A percentile compares a stretch with the other conserved stretches of the same genome.
Conservation (phyloP, 2,888 invertebrate genomes). For the Arctia plantaginis region DNA sequence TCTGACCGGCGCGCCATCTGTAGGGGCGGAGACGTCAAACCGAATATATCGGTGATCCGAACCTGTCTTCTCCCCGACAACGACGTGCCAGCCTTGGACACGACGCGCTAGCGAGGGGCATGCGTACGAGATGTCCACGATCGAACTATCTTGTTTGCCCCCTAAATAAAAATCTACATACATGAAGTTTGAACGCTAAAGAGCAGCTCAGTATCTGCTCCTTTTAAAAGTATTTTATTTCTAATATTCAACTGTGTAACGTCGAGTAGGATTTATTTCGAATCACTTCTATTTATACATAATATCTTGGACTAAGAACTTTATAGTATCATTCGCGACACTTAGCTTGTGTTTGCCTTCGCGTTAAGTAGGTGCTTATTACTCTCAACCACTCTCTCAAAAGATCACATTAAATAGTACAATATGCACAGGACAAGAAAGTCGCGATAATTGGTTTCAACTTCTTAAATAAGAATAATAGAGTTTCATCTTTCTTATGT, state of each 20-base stretch:
- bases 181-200: too few relatives aligned
- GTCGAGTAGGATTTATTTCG: not conserved
- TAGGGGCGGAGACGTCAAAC: too few relatives aligned
- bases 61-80: too few relatives aligned
- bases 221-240: not conserved
- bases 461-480: not conserved
- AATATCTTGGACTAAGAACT: not conserved
- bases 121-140: too few relatives aligned
- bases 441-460: not conserved
- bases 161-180: too few relatives aligned
- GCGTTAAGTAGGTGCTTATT: not conserved
- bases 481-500: not conserved
- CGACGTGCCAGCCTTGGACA: too few relatives aligned
- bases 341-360: not conserved
- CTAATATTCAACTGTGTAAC: not conserved
- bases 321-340: not conserved
- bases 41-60: too few relatives aligned
- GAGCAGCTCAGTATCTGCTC: too few relatives aligned
- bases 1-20: too few relatives aligned
- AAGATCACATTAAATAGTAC: not conserved
- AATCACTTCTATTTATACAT: not conserved
- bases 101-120: too few relatives aligned
- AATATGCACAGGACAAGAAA: not conserved
- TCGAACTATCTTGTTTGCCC: too few relatives aligned
- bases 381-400: not conserved